Evolutionary conservation across 2,113 vertebrate genomes (phyloP).

Genomic region (Corythornis vintsioides): DNA sequence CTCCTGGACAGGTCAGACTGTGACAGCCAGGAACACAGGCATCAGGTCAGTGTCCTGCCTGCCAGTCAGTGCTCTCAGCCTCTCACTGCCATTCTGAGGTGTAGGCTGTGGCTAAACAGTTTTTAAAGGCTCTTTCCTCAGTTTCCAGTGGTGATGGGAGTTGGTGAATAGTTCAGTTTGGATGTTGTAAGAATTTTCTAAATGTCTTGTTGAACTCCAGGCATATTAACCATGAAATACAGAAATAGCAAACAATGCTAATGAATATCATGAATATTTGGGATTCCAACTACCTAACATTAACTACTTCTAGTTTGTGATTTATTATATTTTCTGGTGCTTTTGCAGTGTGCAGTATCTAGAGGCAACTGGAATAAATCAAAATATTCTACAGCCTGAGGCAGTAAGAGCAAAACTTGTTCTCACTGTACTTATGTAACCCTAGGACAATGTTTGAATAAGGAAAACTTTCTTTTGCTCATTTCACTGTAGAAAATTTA

Average conservation of each 20-base stretch:
- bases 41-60: not conserved
- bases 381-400: not conserved
- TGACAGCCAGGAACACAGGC: not conserved
- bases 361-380: not conserved
- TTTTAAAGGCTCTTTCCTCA: not conserved
- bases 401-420: not conserved
- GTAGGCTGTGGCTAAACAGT: not conserved
- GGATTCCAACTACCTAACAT: not conserved
- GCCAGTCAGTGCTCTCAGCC: not conserved
- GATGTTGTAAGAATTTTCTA: not conserved
- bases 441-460: not conserved
- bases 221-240: not conserved
- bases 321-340: not conserved
- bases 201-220: not conserved
- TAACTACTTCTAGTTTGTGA: not conserved
- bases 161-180: not conserved
- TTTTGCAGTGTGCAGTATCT: not conserved
- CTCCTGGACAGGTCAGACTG: not conserved
- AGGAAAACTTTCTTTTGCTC: not conserved
- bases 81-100: not conserved
- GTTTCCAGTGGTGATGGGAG: not conserved
- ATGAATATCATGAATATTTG: not conserved
- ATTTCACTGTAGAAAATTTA: not conserved
- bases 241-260: not conserved
- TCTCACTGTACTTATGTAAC: not conserved